Base-by-base conservation (phyloP, 2,113 vertebrate genomes). In the Chionodraco myersi region DNA sequence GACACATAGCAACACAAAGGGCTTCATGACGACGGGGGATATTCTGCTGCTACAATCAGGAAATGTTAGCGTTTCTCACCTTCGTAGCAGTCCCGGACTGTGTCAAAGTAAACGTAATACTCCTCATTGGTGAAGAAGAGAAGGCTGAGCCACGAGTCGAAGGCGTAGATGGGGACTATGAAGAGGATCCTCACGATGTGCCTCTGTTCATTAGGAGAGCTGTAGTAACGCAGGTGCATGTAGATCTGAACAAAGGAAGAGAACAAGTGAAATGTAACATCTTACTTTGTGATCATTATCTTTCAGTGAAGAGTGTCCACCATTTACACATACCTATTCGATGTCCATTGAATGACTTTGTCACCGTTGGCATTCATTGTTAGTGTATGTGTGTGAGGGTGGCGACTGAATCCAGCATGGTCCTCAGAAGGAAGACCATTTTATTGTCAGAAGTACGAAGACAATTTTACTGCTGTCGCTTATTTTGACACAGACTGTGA, bases 91-190 rank as follows among this genome's bases (percentile, higher is more conserved):
- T 99, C 97, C 3, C 97, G 92, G 45, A 99, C 95, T 0, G 97
- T 98, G 91, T 97, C 96, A 0, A 99, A 99, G 94, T 99, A 99
- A 79, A 99, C 97, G 1, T 99, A 99, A 93, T 97, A 98, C 91
- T 99, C 97, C 94, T 99, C 97, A 2, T 98, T 98, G 94, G 97
- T 99, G 95, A 99, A 98, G 94, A 99, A 98, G 0, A 99, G 96
- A n/a, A 99, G 96, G 79, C 97, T 99, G 93, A 98, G 97, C 97
- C 97, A 99, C 2, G 97, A 98, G 93, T 99, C 97, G 5, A 98
- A 97, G 92, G 97, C 96, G 0, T 97, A 99, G 93, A 99, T 99
- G 92, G 97, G 97, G 56, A 99, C 97, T 6, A 99, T 98, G 95
- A 99, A 99, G 90, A 99, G 97, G 91, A 99, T 96, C 71, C 97